Evolutionary conservation across 2,113 vertebrate genomes (phyloP).

Genomic region (Sula dactylatra): DNA sequence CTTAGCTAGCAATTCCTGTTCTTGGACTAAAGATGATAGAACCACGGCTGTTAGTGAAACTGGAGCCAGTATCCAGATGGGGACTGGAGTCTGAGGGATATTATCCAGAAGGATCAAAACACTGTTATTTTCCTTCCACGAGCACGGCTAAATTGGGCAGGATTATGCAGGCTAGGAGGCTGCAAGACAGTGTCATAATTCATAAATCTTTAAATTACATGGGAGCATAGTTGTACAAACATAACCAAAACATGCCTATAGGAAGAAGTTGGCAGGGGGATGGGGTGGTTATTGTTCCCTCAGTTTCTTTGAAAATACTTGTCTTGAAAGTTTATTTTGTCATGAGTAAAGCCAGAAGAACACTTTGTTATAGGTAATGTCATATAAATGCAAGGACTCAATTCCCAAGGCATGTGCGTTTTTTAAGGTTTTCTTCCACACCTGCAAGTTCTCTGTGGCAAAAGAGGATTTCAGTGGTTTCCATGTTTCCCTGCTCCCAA

Average conservation of each 20-base stretch:
- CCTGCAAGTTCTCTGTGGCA: background rate
- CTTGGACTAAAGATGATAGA: background rate
- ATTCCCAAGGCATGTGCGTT: background rate
- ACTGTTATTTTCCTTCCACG: background rate
- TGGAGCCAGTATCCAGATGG: background rate
- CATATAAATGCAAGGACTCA: background rate
- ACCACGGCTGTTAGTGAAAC: background rate
- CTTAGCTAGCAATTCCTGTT: background rate
- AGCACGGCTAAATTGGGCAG: no score
- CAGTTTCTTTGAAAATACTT: background rate
- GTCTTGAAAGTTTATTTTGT: background rate
- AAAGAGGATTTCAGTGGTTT: background rate
- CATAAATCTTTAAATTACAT: background rate
- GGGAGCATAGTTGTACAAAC: background rate
- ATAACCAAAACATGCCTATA: background rate
- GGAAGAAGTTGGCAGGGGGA: background rate
- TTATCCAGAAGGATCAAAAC: background rate
- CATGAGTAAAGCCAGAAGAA: background rate
- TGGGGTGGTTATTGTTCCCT: background rate
- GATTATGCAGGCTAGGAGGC: background rate
- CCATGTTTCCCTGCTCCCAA: background rate
- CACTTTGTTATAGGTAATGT: background rate
- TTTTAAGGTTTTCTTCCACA: background rate
- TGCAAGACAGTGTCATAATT: background rate
- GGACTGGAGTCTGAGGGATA: accelerated